Evolutionary conservation across 2,888 invertebrate species (phyloP).

Genomic region (Pantelozetes paolii): DNA sequence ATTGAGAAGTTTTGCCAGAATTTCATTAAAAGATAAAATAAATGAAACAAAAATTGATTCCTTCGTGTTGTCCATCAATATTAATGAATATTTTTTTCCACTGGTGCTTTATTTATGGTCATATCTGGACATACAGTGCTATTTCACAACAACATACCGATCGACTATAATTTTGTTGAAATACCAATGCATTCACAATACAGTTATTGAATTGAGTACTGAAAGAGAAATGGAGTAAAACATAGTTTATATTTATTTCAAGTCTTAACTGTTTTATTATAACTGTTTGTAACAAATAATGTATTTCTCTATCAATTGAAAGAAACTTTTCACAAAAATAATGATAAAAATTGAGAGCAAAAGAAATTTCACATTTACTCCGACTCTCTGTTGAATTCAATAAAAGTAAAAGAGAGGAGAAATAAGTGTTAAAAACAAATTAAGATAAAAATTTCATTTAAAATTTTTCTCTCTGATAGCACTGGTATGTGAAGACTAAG

Average conservation of each 20-base stretch:
- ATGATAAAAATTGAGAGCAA: not conserved
- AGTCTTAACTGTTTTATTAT: no score
- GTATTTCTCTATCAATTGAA: no score
- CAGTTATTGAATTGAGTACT: not conserved
- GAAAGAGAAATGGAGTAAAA: no score
- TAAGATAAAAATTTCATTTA: conserved; percentile 2
- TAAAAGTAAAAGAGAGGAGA: not conserved
- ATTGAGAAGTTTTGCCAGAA: not conserved
- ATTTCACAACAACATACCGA: not conserved
- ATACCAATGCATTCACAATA: not conserved
- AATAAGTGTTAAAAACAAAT: not conserved
- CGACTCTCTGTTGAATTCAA: not conserved
- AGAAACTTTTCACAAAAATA: no score
- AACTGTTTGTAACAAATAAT: no score
- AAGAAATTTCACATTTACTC: not conserved
- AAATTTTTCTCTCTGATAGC: not conserved
- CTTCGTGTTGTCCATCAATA: not conserved
- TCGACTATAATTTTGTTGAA: not conserved
- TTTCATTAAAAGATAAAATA: not conserved
- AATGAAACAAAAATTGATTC: not conserved
- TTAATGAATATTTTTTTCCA: not conserved
- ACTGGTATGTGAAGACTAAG: not conserved
- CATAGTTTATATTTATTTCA: no score
- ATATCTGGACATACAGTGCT: not conserved
- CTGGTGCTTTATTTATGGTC: not conserved